Conservation (phyloP, 2,888 invertebrate species). For the Xestia xanthographa region DNA sequence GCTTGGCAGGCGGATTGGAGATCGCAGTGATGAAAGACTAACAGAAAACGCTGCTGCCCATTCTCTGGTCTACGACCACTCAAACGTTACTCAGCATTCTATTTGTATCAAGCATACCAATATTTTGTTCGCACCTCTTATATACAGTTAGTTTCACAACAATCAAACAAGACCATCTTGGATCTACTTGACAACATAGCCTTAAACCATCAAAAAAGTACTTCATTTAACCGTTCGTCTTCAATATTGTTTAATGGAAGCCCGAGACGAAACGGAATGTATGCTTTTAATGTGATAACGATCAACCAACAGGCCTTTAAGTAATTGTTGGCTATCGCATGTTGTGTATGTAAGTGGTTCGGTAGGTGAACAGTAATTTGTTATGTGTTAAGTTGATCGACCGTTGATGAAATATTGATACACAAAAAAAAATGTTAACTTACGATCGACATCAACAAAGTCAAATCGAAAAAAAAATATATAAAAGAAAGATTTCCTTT, state of each 20-base stretch:
- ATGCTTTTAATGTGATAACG: constrained; percentile 61
- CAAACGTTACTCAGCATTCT: not conserved
- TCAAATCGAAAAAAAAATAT: too few relatives aligned
- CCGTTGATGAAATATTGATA: not conserved
- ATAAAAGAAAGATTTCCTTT: too few relatives aligned
- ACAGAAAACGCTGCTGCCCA: too few relatives aligned
- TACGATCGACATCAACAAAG: not conserved
- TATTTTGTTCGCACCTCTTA: not conserved
- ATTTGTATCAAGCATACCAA: not conserved
- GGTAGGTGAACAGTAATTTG: constrained; percentile 8
- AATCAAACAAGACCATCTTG: constrained; percentile 29
- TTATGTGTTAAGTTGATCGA: constrained; percentile 9
- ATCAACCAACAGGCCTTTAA: constrained; percentile 44
- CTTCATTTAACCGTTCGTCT: constrained; percentile 38
- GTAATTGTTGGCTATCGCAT: constrained; percentile 50
- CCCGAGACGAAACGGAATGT: constrained; percentile 55
- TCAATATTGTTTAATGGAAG: constrained; percentile 48
- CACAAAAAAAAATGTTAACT: too few relatives aligned
- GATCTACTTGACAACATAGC: constrained; percentile 22
- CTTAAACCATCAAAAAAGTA: constrained; percentile 32
- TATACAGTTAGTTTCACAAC: constrained; percentile 9
- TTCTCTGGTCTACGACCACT: too few relatives aligned
- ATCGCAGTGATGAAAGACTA: too few relatives aligned
- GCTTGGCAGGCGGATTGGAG: too few relatives aligned
- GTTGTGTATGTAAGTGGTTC: constrained; percentile 11